A percentile compares a stretch with the other conserved stretches of the same genome.
phyloP scores from a whole-genome alignment of 2,113 vertebrate genomes.

The Psophia crepitans region DNA sequence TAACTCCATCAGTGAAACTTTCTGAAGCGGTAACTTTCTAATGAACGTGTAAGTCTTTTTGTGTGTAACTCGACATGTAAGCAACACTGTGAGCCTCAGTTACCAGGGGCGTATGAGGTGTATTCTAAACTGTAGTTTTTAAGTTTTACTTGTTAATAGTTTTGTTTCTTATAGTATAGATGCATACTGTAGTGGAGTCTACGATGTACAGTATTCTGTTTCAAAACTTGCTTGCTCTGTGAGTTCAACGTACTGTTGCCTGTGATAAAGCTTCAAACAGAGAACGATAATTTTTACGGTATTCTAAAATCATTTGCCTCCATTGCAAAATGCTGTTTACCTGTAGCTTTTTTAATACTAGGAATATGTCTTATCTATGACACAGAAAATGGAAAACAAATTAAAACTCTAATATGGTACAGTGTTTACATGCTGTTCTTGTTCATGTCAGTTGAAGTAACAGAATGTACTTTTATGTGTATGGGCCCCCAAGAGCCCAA shows the following conservation, averaged over 20 bases:
- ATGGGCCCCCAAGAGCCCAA: background rate
- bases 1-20: background rate
- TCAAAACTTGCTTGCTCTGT: background rate
- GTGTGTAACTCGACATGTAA: background rate
- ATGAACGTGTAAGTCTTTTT: background rate
- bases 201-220: background rate
- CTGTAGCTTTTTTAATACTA: background rate
- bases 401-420: background rate
- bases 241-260: background rate
- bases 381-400: background rate
- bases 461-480: background rate
- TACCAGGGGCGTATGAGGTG: background rate
- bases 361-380: background rate
- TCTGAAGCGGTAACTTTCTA: background rate
- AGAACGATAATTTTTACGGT: background rate
- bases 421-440: background rate
- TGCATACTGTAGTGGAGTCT: background rate
- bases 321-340: background rate
- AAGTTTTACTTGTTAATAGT: background rate
- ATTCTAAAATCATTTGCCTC: background rate
- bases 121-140: background rate
- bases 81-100: background rate
- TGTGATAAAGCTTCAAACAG: background rate
- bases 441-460: background rate
- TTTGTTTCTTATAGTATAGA: too few relatives aligned